phyloP scores from a whole-genome alignment of 2,888 invertebrate species.

The Limnephilus marmoratus region DNA sequence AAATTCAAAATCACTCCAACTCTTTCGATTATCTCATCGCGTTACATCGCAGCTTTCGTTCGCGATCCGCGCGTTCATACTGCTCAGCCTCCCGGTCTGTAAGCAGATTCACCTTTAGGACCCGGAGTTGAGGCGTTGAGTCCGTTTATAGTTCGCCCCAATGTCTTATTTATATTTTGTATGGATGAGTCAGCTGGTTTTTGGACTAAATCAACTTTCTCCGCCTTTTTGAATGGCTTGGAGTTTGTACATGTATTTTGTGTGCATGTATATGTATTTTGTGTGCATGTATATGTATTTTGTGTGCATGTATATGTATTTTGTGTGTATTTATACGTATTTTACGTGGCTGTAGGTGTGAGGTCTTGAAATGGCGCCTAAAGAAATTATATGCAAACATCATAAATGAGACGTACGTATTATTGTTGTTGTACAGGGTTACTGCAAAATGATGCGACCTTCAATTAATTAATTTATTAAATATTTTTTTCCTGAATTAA shows the following conservation, averaged over 20 bases:
- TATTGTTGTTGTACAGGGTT: background rate
- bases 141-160: background rate
- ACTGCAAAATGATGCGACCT: background rate
- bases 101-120: background rate
- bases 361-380: slow-evolving; percentile 8
- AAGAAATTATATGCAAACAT: slow-evolving; percentile 25
- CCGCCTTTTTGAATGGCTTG: background rate
- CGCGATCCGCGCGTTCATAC: background rate
- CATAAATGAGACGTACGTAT: background rate
- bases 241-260: background rate
- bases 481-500: too few relatives aligned
- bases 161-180: background rate
- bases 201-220: slow-evolving; percentile 26
- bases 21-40: background rate
- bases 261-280: background rate
- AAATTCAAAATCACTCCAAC: background rate
- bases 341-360: background rate
- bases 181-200: slow-evolving; percentile 16
- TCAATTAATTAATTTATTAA: background rate
- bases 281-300: background rate
- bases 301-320: background rate
- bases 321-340: background rate
- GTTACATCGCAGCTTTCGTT: background rate
- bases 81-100: background rate
- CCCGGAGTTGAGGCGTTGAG: background rate